Base-by-base conservation (phyloP, 2,113 vertebrate species). In the Hydropotes inermis region DNA sequence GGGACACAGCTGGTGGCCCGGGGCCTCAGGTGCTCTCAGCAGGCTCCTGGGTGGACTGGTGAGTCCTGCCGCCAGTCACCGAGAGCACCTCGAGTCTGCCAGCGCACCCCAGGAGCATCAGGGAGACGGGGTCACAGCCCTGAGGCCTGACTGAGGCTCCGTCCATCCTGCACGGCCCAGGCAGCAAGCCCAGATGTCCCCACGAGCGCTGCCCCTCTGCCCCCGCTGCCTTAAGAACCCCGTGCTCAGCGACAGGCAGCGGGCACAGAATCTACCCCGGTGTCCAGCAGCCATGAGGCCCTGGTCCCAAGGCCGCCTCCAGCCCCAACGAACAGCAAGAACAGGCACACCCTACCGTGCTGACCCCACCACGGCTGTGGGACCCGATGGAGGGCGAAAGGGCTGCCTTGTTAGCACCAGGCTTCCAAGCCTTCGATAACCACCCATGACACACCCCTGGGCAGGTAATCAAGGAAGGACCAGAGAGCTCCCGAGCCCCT, bases 381-480 rank as follows among this genome's bases (percentile, higher is more conserved):
- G 30, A 27, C 76, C n/a, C 2, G 16, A 67, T 6, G 0, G 52
- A 7, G 39, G 19, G 36, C 10, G 39, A 23, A 4, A 15, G 8
- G 14, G 11, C 14, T 27, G 30, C 78, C 78, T 61, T 10, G 3
- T 25, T 1, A 58, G 74, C n/a, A 11, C 3, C 8, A 23, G 12
- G 55, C 86, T 57, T 55, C 27, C 27, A 58, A 88, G 21, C 30
- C 43, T 1, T 13, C 1, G 9, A n/a, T 1, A 25, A 21, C 50
- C 6, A 1, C 4, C 45, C 54, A 6, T 54, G 4, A 0, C 5
- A 28, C 8, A 86, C 86, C 94, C 23, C 55, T 27, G 17, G 36
- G 91, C 78, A 96, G 92, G 97, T 92, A 98, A 97, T 89, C 81
- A 87, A 95, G 70, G 84, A 79, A 45, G 28, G 91, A 50, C 1